Percentiles rank a stretch among this genome's conserved stretches.
Evolutionary conservation across 2,797 vertebrate genomes (phyloP).

Genomic region (Botia kubotai): DNA sequence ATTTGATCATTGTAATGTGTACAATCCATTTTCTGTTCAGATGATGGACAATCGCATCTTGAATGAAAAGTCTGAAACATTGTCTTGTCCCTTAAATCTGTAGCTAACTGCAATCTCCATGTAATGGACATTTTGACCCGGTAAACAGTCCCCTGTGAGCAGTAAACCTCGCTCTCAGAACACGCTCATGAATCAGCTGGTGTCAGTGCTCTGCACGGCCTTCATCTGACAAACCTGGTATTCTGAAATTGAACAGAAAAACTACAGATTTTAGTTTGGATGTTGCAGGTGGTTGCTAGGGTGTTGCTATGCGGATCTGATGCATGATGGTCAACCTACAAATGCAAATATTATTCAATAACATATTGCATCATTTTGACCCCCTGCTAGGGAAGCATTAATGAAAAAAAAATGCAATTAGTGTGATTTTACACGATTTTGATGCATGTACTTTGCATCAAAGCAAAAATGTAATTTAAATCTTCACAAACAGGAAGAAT

Average conservation of each 20-base stretch:
- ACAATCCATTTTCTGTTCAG: no score
- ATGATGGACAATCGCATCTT: neutral
- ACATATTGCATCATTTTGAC: no score
- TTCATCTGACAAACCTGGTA: neutral
- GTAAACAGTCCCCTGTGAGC: constrained; percentile 10
- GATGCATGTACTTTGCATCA: neutral
- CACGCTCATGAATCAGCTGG: neutral
- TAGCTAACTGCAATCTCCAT: neutral
- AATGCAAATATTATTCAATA: neutral
- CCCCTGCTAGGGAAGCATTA: no score
- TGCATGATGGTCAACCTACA: neutral
- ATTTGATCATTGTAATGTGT: no score
- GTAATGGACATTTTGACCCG: constrained; percentile 18
- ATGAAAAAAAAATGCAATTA: neutral
- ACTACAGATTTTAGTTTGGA: neutral
- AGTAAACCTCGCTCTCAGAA: constrained; percentile 4
- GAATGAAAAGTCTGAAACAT: neutral
- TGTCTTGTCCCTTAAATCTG: constrained; percentile 1
- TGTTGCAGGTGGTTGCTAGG: neutral
- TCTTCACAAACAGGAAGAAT: constrained; percentile 3
- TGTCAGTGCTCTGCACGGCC: neutral
- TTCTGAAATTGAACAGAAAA: neutral
- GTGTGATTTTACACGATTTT: neutral
- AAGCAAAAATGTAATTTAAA: neutral
- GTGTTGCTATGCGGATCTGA: neutral